Conservation (phyloP, 2,888 invertebrate species). For the Callimorpha dominula region DNA sequence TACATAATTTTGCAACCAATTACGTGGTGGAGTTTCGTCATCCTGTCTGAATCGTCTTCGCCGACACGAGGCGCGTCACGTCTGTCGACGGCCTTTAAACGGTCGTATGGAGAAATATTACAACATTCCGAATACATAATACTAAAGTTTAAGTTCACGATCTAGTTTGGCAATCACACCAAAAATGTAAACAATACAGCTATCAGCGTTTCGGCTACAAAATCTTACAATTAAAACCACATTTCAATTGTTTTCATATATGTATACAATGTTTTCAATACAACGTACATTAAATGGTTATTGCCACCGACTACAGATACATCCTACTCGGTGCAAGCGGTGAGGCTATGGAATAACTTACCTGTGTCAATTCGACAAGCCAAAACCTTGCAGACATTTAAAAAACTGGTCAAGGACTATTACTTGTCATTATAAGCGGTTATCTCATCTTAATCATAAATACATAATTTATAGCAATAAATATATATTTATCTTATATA, state of each 20-base stretch:
- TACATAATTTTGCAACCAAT: conserved; percentile 49
- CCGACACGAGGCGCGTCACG: conserved; percentile 33
- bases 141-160: conserved; percentile 45
- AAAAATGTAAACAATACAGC: conserved; percentile 5
- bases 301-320: background rate
- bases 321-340: too few relatives aligned
- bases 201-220: background rate
- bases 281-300: background rate
- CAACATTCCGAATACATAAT: conserved; percentile 24
- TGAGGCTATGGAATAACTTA: too few relatives aligned
- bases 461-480: too few relatives aligned
- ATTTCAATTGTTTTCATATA: background rate
- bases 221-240: background rate
- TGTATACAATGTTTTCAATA: background rate
- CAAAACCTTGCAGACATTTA: too few relatives aligned
- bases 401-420: too few relatives aligned
- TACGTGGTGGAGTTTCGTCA: conserved; percentile 48
- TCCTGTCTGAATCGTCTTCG: conserved; percentile 29
- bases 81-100: conserved; percentile 24
- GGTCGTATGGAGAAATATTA: conserved; percentile 15
- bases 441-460: too few relatives aligned
- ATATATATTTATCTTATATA: too few relatives aligned
- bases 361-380: too few relatives aligned
- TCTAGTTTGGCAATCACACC: conserved; percentile 26
- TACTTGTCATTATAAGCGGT: too few relatives aligned